phyloP scores from a whole-genome alignment of 2,888 invertebrate species.

The Prionchulus punctatus region DNA sequence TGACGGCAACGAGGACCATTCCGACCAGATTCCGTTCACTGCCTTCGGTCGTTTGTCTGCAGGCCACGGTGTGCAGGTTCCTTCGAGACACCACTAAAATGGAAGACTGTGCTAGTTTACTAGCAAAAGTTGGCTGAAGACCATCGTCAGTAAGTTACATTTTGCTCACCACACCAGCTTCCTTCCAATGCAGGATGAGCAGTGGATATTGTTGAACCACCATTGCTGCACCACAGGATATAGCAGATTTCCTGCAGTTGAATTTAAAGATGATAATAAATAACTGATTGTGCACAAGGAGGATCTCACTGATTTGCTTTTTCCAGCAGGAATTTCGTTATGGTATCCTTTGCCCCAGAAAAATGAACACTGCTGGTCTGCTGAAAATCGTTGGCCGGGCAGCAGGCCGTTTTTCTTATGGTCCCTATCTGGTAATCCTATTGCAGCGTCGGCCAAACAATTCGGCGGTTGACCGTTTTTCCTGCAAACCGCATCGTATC shows the following conservation, averaged over 20 bases:
- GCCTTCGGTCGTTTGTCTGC: not conserved
- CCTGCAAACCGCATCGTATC: not conserved
- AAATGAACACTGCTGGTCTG: constrained; percentile 30
- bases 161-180: constrained; percentile 27
- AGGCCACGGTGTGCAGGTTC: constrained; percentile 22
- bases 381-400: constrained; percentile 30
- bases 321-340: constrained; percentile 27
- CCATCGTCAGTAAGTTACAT: constrained; percentile 15
- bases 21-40: not conserved
- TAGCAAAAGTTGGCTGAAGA: not conserved
- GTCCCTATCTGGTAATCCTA: constrained; percentile 13
- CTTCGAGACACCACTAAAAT: constrained; percentile 27
- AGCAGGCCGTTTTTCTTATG: constrained; percentile 23
- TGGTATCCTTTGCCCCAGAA: constrained; percentile 31
- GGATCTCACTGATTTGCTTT: constrained; percentile 4
- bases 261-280: not conserved
- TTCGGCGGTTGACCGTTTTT: not conserved
- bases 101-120: not conserved
- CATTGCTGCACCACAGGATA: constrained; percentile 31
- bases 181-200: constrained; percentile 32
- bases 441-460: constrained; percentile 3
- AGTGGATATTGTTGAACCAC: constrained; percentile 30
- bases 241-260: constrained; percentile 25
- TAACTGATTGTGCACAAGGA: not conserved
- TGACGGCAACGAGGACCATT: constrained; percentile 24